These are phyloP conservation scores for Mustelus asterias DNA, from an alignment of 2,113 vertebrate species.

Conservation along the genomic window DNA sequence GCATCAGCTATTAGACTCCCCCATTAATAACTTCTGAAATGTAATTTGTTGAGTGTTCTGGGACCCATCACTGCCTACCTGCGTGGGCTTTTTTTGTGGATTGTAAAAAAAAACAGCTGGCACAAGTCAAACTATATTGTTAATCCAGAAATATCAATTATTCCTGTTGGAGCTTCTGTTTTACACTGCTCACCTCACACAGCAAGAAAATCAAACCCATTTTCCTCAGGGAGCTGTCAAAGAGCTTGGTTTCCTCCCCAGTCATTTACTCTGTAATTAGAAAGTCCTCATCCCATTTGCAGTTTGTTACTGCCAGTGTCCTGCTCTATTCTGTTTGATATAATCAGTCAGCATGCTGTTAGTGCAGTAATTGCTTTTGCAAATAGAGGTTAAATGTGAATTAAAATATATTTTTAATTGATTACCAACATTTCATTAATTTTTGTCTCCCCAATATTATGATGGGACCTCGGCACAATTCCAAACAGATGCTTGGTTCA, in stretches of 20 bases:
- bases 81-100: neutral
- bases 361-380: conserved; percentile 29
- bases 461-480: neutral
- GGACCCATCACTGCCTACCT: no score
- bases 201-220: conserved; percentile 22
- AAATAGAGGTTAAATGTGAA: conserved; percentile 38
- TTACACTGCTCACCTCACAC: neutral
- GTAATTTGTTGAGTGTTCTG: neutral
- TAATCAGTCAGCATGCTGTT: conserved; percentile 22
- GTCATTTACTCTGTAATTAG: conserved; percentile 34
- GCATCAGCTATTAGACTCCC: neutral
- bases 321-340: neutral
- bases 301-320: neutral
- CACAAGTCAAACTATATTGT: neutral
- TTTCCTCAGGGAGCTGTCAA: conserved; percentile 20
- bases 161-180: neutral
- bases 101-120: conserved; percentile 3
- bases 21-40: neutral
- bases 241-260: conserved; percentile 22
- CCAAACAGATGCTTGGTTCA: conserved; percentile 9
- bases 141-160: conserved; percentile 30
- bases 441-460: neutral
- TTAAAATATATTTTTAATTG: conserved; percentile 34
- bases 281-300: conserved; percentile 24
- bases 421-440: conserved; percentile 37